These are phyloP conservation scores for Octodonta nipae DNA, from an alignment of 2,888 invertebrate species.

Conservation along the genomic window DNA sequence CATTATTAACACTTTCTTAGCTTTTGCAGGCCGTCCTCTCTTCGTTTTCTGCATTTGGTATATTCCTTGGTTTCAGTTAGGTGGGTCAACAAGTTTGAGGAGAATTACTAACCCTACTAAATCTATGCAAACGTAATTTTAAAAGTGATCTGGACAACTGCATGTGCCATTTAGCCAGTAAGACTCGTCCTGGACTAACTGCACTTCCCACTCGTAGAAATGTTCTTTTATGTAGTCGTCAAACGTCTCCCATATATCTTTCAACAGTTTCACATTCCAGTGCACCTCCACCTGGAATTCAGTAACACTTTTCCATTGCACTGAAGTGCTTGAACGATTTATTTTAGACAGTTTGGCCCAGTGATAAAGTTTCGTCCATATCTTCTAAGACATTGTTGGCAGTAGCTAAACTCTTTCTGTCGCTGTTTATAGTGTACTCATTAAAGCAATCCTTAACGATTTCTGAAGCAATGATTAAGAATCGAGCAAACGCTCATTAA, in stretches of 20 bases:
- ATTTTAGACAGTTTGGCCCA: conserved; percentile 5
- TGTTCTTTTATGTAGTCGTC: no score
- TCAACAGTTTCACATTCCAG: conserved; percentile 5
- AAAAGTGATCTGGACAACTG: conserved; percentile 1
- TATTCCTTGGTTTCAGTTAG: not conserved
- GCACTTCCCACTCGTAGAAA: conserved; percentile 1
- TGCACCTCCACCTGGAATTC: no score
- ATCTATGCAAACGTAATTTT: conserved; percentile 1
- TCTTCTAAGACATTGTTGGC: conserved; percentile 4
- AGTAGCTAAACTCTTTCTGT: conserved; percentile 5
- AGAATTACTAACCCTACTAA: conserved; percentile 1
- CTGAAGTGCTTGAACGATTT: no score
- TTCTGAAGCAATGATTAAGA: conserved; percentile 4
- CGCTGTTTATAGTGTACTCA: conserved; percentile 4
- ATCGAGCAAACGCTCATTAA: conserved; percentile 4
- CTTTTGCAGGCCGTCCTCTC: conserved; percentile 1
- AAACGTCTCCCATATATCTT: conserved; percentile 1
- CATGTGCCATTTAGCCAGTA: conserved; percentile 1
- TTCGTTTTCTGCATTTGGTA: conserved; percentile 1
- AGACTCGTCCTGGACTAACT: conserved; percentile 1
- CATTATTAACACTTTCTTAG: conserved; percentile 1
- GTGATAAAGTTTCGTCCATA: conserved; percentile 4
- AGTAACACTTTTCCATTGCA: no score
- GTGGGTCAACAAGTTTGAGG: conserved; percentile 1
- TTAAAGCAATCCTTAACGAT: conserved; percentile 4